phyloP scores from a whole-genome alignment of 2,888 invertebrate species.

The Acanthosepion esculentum region DNA sequence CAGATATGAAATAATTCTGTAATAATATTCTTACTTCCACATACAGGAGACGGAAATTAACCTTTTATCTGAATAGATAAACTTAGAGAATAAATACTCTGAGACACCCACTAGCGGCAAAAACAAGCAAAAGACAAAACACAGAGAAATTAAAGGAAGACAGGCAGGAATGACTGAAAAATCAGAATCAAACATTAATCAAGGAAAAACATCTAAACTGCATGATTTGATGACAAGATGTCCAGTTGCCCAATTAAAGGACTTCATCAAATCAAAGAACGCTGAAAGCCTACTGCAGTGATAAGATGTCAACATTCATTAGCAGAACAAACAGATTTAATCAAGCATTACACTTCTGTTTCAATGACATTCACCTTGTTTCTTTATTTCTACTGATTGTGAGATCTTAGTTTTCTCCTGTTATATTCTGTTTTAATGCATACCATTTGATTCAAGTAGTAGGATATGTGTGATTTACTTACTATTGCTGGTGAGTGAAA shows the following conservation, averaged over 20 bases:
- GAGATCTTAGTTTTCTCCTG: not conserved
- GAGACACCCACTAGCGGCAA: not conserved
- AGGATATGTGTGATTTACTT: not conserved
- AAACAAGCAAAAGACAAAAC: not conserved
- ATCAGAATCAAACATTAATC: not conserved
- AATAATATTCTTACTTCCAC: too few species aligned
- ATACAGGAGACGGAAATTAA: too few species aligned
- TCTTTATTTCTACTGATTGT: not conserved
- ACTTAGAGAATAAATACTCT: not conserved
- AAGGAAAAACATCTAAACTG: not conserved
- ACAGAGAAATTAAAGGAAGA: not conserved
- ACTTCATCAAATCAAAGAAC: constrained; percentile 33
- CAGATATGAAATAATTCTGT: too few species aligned
- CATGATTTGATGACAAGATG: constrained; percentile 18
- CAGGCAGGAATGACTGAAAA: not conserved
- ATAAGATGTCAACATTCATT: constrained; percentile 23
- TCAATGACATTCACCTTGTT: not conserved
- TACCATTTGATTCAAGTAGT: not conserved
- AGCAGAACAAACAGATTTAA: constrained; percentile 21
- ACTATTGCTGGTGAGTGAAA: not conserved
- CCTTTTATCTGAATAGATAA: not conserved
- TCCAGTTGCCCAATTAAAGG: not conserved
- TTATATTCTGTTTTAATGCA: not conserved
- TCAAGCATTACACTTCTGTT: constrained; percentile 7
- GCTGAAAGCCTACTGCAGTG: not conserved